These are phyloP conservation scores for Orgyia antiqua DNA, from an alignment of 2,888 invertebrate genomes.

Conservation along the genomic window DNA sequence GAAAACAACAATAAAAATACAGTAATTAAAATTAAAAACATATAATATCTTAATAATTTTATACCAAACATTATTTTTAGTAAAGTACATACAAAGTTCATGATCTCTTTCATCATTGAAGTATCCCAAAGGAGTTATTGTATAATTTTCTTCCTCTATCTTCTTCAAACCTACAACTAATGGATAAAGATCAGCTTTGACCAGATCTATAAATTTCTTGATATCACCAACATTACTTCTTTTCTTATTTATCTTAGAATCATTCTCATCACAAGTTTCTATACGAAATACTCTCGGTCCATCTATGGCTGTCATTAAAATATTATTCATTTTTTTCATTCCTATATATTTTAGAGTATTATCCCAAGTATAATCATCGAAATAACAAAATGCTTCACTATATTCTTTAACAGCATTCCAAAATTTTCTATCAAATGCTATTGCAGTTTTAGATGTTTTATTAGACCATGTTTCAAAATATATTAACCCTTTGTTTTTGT, in stretches of 20 bases:
- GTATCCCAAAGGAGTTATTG: conserved; percentile 15
- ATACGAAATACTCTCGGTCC: conserved; percentile 37
- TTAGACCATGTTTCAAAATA: conserved; percentile 29
- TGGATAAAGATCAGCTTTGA: conserved; percentile 25
- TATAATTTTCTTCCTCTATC: conserved; percentile 2
- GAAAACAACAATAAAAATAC: conserved; percentile 1
- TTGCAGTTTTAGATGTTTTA: conserved; percentile 21
- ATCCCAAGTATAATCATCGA: conserved; percentile 40
- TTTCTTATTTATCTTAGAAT: conserved; percentile 18
- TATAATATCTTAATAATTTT: no score
- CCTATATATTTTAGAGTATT: conserved; percentile 32
- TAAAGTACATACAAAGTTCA: conserved; percentile 39
- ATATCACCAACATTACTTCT: conserved; percentile 21
- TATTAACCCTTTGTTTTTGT: conserved; percentile 10
- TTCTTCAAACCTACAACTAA: conserved; percentile 8
- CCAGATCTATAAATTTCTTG: conserved; percentile 15
- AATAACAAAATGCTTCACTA: conserved; percentile 33
- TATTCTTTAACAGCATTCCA: conserved; percentile 35
- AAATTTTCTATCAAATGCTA: conserved; percentile 36
- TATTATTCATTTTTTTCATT: conserved; percentile 6
- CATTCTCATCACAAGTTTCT: conserved; percentile 18
- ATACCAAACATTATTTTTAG: conserved; percentile 15
- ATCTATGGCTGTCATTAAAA: conserved; percentile 23
- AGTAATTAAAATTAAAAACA: no score
- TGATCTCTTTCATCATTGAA: conserved; percentile 39